Percentiles rank a stretch among this genome's conserved stretches.
These are phyloP conservation scores for Nebria brevicollis DNA, from an alignment of 2,888 invertebrate species.

Conservation along the genomic window DNA sequence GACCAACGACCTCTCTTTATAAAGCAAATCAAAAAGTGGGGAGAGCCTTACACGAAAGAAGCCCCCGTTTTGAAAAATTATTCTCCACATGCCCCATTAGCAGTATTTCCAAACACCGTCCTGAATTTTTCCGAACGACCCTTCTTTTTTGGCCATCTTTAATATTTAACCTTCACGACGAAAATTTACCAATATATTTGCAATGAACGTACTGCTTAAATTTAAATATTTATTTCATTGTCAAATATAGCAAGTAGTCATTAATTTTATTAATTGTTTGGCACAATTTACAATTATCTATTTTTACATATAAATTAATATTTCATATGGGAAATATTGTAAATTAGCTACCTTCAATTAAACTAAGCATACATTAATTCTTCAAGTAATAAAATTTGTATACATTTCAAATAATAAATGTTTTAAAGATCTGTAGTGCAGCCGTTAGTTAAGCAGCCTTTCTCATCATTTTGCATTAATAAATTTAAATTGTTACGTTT, in stretches of 20 bases:
- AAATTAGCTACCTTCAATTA: not conserved
- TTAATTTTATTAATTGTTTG: not conserved
- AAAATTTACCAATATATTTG: not conserved
- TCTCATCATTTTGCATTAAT: too few relatives aligned
- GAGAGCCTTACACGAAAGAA: slow-evolving; percentile 7
- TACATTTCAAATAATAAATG: too few relatives aligned
- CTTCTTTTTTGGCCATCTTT: not conserved
- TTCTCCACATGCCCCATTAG: slow-evolving; percentile 2
- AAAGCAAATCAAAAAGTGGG: slow-evolving; percentile 40
- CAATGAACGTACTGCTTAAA: not conserved
- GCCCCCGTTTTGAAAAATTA: slow-evolving; percentile 25
- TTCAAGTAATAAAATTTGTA: too few relatives aligned
- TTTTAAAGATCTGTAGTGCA: too few relatives aligned
- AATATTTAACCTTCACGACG: not conserved
- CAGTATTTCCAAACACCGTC: not conserved
- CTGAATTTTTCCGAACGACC: not conserved
- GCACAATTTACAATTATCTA: too few relatives aligned
- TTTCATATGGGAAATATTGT: not conserved
- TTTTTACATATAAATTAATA: not conserved
- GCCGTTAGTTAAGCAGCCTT: too few relatives aligned
- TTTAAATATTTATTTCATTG: not conserved
- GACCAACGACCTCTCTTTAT: slow-evolving; percentile 46
- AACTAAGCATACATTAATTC: too few relatives aligned
- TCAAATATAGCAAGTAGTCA: not conserved
- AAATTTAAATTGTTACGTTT: too few relatives aligned